phyloP scores from a whole-genome alignment of 2,797 vertebrate species.

The Ataeniobius toweri region DNA sequence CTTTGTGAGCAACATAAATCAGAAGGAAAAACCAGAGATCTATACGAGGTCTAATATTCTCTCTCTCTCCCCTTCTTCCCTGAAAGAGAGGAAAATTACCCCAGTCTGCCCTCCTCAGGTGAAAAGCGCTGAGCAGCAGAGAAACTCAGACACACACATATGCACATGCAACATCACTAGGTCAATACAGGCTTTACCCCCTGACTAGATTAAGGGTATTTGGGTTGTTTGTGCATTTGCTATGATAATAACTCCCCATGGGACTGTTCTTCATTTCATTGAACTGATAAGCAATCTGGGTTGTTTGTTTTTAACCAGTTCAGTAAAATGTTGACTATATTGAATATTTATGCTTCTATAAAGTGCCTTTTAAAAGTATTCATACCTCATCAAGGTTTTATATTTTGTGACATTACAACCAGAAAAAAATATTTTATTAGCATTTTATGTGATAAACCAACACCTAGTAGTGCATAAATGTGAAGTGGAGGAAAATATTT shows the following conservation, averaged over 20 bases:
- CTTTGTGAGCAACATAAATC: conserved; percentile 41
- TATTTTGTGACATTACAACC: not conserved
- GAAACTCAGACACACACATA: conserved; percentile 35
- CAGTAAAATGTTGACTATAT: conserved; percentile 10
- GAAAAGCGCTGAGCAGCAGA: conserved; percentile 66
- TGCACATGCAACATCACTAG: conserved; percentile 57
- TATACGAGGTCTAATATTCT: conserved; percentile 31
- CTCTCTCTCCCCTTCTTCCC: conserved; percentile 20
- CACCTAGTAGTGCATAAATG: not conserved
- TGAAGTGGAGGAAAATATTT: not conserved
- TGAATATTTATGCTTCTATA: not conserved
- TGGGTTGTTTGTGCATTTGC: conserved; percentile 77
- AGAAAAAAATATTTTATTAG: not conserved
- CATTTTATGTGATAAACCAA: not conserved
- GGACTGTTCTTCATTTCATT: conserved; percentile 58
- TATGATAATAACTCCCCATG: conserved; percentile 74
- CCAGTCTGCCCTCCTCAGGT: conserved; percentile 85
- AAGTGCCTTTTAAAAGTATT: not conserved
- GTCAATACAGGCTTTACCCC: conserved; percentile 78
- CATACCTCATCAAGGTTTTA: not conserved
- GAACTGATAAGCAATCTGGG: conserved; percentile 54
- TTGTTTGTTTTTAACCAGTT: conserved; percentile 21
- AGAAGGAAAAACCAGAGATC: conserved; percentile 18
- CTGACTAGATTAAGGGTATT: conserved; percentile 77
- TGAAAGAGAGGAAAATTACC: conserved; percentile 73